Percentiles rank a stretch among this genome's conserved stretches.
phyloP scores from a whole-genome alignment of 2,888 invertebrate genomes.

The Euzophera pinguis region DNA sequence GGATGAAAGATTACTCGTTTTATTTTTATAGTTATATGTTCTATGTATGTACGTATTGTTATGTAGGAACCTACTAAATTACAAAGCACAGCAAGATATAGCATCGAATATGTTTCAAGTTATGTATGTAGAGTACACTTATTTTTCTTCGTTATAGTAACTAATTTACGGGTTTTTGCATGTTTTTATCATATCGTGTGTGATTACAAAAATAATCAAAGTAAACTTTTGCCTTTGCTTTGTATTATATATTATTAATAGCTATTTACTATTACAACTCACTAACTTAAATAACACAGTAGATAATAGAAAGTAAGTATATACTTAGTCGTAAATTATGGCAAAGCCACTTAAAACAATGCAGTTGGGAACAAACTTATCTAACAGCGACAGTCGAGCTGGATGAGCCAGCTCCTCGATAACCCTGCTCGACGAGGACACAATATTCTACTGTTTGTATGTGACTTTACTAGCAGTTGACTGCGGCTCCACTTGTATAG shows the following conservation, averaged over 20 bases:
- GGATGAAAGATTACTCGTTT: neutral
- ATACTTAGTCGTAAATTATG: constrained; percentile 18
- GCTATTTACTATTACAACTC: no score
- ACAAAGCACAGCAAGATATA: neutral
- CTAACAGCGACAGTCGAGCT: constrained; percentile 43
- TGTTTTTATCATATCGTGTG: no score
- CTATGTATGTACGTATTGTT: neutral
- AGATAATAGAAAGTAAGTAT: no score
- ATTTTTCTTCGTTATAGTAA: no score
- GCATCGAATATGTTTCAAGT: no score
- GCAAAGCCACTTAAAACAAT: constrained; percentile 52
- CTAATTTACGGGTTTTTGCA: no score
- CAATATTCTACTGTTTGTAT: neutral
- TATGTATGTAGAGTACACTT: no score
- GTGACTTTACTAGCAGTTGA: constrained; percentile 6
- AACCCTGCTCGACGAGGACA: neutral
- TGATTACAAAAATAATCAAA: no score
- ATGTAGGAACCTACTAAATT: neutral
- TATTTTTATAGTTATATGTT: neutral
- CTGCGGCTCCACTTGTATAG: no score
- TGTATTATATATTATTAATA: no score
- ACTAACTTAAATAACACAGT: no score
- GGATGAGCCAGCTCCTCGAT: constrained; percentile 23
- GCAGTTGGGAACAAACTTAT: constrained; percentile 50
- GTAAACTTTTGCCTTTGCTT: no score